Evolutionary conservation across 2,888 invertebrate genomes (phyloP).

Genomic region (Conomelus anceps): DNA sequence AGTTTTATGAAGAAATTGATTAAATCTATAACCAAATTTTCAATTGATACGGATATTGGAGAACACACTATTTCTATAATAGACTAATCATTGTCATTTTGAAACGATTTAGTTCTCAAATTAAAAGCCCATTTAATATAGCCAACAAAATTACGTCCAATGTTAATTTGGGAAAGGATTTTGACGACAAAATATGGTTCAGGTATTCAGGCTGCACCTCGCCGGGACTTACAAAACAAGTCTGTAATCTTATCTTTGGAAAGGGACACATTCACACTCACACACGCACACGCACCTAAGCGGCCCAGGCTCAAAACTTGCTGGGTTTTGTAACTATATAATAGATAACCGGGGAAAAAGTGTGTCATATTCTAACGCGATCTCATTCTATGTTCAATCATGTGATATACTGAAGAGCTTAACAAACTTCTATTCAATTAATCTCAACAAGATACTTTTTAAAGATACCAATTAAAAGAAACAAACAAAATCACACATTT

Average conservation of each 20-base stretch:
- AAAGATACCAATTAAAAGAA: too few species aligned
- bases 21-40: too few species aligned
- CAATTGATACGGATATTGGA: too few species aligned
- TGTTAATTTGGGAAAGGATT: background rate
- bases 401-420: background rate
- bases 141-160: background rate
- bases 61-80: too few species aligned
- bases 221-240: background rate
- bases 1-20: too few species aligned
- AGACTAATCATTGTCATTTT: too few species aligned
- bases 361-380: background rate
- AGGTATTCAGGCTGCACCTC: background rate
- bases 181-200: background rate
- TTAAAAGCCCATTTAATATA: background rate
- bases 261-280: background rate
- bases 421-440: background rate
- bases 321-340: background rate
- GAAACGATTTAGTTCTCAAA: too few species aligned
- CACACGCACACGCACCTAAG: background rate
- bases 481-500: too few species aligned
- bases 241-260: background rate
- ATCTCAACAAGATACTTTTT: background rate
- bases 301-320: background rate
- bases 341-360: background rate
- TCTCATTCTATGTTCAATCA: background rate